Evolutionary conservation across 92 coral and sea anemone species (phyloP).

Genomic region (Phenganax marumi): DNA sequence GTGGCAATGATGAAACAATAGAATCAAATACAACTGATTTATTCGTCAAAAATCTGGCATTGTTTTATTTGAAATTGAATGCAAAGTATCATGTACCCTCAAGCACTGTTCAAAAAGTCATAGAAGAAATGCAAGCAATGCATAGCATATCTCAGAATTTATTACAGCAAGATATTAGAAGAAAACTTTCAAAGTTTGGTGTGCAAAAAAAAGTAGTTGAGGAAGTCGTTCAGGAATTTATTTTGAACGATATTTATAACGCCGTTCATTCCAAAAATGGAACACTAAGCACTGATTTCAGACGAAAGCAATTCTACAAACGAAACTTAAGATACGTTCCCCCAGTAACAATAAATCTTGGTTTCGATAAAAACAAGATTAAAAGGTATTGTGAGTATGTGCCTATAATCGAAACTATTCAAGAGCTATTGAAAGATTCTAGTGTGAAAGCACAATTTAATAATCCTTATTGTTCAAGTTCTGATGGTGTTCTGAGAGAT

Average conservation of each 20-base stretch:
- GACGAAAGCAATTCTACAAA: conserved; percentile 34
- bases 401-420: conserved; percentile 63
- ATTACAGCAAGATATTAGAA: conserved; percentile 11
- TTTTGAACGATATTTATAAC: conserved; percentile 26
- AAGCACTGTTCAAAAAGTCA: conserved; percentile 26
- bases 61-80: conserved; percentile 28
- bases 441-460: conserved; percentile 44
- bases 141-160: conserved; percentile 30
- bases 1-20: conserved; percentile 16
- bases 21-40: conserved; percentile 9
- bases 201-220: conserved; percentile 20
- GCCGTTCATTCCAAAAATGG: conserved; percentile 18
- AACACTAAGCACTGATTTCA: conserved; percentile 24
- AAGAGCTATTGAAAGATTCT: conserved; percentile 62
- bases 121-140: conserved; percentile 29
- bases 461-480: conserved; percentile 2
- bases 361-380: conserved; percentile 25
- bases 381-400: conserved; percentile 58
- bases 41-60: conserved; percentile 19
- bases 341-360: conserved; percentile 33
- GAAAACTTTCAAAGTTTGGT: conserved; percentile 8
- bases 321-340: conserved; percentile 6
- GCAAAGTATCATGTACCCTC: conserved; percentile 27
- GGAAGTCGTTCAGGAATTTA: conserved; percentile 11
- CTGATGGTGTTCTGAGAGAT: conserved; percentile 53